Evolutionary conservation across 64 coral and sea anemone genomes (phyloP).

Genomic region (Stichodactyla mertensii): DNA sequence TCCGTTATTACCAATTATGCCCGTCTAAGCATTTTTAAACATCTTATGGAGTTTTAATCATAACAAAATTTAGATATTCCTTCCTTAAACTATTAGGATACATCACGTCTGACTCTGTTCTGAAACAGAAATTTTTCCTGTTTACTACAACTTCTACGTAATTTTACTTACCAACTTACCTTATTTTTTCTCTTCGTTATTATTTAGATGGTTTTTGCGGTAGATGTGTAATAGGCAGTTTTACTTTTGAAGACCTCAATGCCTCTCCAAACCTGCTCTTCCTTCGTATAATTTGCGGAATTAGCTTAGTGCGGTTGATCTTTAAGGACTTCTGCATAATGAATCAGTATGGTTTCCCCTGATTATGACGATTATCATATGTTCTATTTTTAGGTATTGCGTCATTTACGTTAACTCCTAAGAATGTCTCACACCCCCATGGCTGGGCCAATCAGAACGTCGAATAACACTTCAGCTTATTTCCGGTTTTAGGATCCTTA

Average conservation of each 20-base stretch:
- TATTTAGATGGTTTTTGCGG: neutral
- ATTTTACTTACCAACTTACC: neutral
- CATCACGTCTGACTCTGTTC: neutral
- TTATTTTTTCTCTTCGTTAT: neutral
- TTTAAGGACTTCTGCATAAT: neutral
- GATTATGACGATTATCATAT: neutral
- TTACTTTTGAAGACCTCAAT: neutral
- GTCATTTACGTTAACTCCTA: neutral
- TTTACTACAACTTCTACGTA: neutral
- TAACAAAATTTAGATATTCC: neutral
- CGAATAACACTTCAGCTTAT: neutral
- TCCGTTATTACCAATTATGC: neutral
- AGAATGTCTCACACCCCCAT: neutral
- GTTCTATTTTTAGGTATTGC: constrained; percentile 13
- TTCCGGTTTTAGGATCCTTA: neutral
- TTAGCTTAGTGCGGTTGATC: neutral
- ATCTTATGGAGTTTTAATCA: neutral
- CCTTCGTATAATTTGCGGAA: neutral
- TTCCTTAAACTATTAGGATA: neutral
- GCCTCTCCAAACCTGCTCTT: neutral
- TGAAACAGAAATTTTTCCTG: neutral
- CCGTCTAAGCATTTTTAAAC: neutral
- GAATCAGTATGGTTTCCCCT: neutral
- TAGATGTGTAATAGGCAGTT: neutral
- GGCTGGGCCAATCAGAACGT: neutral